Base-by-base conservation (phyloP, 2,888 invertebrate species). In the Horisme vitalbata region DNA sequence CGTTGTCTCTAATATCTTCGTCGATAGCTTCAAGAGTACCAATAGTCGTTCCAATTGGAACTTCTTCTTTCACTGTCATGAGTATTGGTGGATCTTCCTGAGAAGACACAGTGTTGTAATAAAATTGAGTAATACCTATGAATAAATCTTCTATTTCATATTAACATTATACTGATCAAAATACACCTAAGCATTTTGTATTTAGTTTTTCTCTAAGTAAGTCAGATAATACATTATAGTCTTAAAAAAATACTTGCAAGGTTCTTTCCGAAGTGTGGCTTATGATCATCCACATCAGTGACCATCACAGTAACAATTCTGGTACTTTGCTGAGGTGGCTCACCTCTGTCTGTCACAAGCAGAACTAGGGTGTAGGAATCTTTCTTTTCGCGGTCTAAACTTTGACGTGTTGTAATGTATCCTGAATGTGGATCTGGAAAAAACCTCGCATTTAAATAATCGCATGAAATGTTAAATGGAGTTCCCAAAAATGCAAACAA, bases 251-350 rank as follows among this genome's bases (percentile, higher is more conserved):
- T n/a, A n/a, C n/a, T 90, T 73, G 95, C 95, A 62, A 93, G 78
- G 51, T 91, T 92, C 48, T 95, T 83, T 5, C 85, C 88, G 59
- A 96, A 95, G 46, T 92, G 90, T 0, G 96, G 95, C 53, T 93
- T 92, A 65, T 96, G 95, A 67, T 96, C 96, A 65, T 96, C 96
- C 7, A 95, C 92, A 61, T 96, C 96, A 2, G 92, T 87, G 0
- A 95, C 90, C 35, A 90, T 83, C 0, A 96, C 93, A 33, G 91
- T 92, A 0, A 95, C 86, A 0, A 95, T 92, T 36, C 94, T 86
- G 0, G 95, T 94, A 0, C 93, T 92, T 52, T 94, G 94, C 61
- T 95, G 95, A 7, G 94, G 93, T 0, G 96, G 95, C 31, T 92
- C 91, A 0, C 96, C 96, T 47, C 93, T 91, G 70, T 97, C 96